Conservation (phyloP, 2,888 invertebrate genomes). For the Dione vanillae region DNA sequence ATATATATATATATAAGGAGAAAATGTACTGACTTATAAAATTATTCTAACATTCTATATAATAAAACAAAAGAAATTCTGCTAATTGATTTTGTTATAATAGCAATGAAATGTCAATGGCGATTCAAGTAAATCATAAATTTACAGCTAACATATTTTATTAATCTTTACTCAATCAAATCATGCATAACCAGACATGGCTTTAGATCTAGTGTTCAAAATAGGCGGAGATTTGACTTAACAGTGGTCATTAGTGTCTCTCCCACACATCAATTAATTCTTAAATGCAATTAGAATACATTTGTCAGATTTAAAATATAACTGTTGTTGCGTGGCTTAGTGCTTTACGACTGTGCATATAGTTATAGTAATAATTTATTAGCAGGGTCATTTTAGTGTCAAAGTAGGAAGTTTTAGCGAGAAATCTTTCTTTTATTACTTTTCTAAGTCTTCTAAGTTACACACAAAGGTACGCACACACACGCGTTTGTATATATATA, state of each 20-base stretch:
- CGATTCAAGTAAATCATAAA: neutral
- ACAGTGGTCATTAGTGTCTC: slow-evolving; percentile 33
- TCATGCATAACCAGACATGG: neutral
- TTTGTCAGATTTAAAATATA: slow-evolving; percentile 29
- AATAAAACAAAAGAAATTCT: too few relatives aligned
- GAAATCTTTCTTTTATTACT: too few relatives aligned
- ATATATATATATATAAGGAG: too few relatives aligned
- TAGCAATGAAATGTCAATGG: neutral
- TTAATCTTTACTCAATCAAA: slow-evolving; percentile 3
- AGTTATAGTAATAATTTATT: neutral
- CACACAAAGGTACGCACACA: too few relatives aligned
- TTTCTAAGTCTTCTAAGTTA: too few relatives aligned
- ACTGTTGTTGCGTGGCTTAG: neutral
- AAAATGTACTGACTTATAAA: too few relatives aligned
- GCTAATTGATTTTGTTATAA: too few relatives aligned
- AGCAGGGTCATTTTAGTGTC: neutral
- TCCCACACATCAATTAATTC: slow-evolving; percentile 35
- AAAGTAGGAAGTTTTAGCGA: neutral
- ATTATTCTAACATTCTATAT: too few relatives aligned
- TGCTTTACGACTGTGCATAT: neutral
- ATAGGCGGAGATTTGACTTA: slow-evolving; percentile 26
- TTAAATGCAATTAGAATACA: slow-evolving; percentile 35
- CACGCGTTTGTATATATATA: too few relatives aligned
- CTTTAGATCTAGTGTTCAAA: slow-evolving; percentile 20
- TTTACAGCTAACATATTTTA: slow-evolving; percentile 4